Evolutionary conservation across 2,888 invertebrate genomes (phyloP), one percentile per base, ranked within the genome.

Genomic region (Clostera curtula): DNA sequence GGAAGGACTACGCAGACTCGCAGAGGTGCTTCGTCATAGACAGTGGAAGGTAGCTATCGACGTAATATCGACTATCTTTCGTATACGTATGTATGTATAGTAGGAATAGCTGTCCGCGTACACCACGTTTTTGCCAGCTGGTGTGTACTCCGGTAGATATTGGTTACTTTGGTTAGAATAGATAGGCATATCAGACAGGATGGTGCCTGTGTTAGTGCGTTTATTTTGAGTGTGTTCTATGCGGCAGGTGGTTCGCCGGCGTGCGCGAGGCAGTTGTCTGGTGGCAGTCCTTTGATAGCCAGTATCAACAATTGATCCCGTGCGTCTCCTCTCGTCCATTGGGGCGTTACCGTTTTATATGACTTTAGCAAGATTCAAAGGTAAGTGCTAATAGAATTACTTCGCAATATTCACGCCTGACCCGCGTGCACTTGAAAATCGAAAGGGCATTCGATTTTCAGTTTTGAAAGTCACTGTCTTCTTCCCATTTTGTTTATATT

Each of bases 341-440:
- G 89, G 92, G 92, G 92, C 91, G 92, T 88, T 90, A 92, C 89
- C 89, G 88, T 93, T 92, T 95, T 95, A 95, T 95, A 95, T 95
- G 95, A 94, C 93, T 94, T 94, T 93, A 93, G 93, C 90, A 93
- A 92, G 90, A 90, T 90, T 88, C 88, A 91, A 88, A 92, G 93
- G 94, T 94, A 73, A 90, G 90, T 86, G 50, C 29, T 30, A 36
- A n/a, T 29, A 37, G 25, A 29, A 25, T 31, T 31, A 25, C 12
- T 12, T 20, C 15, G 0, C 15, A 8, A 11, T 5, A 7, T 10
- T 15, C 15, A 23, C 23, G 23, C 23, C 15, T 14, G 24, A 30
- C 29, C 50, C 49, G 44, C 49, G 42, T 49, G 49, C 42, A 44
- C 35, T 29, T 21, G 2, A 5, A 3, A 14, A n/a, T n/a, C n/a